phyloP scores from a whole-genome alignment of 2,888 invertebrate genomes.

The Cantharis rufa region DNA sequence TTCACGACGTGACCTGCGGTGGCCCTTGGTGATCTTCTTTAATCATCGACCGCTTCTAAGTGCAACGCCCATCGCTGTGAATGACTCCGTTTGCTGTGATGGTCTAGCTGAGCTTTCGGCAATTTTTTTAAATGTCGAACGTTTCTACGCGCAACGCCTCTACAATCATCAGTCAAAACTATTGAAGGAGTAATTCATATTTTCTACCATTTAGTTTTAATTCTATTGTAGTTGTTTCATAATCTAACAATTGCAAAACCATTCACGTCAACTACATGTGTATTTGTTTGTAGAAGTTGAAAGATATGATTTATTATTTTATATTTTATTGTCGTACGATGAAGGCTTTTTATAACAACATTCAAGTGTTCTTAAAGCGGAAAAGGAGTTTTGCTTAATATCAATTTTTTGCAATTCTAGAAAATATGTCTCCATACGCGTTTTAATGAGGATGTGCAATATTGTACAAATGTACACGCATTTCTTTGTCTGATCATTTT shows the following conservation, averaged over 20 bases:
- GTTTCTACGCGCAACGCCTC: background rate
- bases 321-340: background rate
- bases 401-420: background rate
- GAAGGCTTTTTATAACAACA: background rate
- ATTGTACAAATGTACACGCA: background rate
- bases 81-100: background rate
- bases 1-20: background rate
- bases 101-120: background rate
- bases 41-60: background rate
- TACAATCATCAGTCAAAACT: background rate
- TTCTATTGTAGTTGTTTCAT: background rate
- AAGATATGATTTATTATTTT: background rate
- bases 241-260: background rate
- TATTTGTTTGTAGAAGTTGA: background rate
- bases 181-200: background rate
- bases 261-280: background rate
- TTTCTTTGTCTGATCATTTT: background rate
- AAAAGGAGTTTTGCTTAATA: background rate
- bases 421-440: background rate
- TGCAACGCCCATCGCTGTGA: background rate
- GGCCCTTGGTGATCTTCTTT: background rate
- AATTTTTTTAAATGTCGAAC: background rate
- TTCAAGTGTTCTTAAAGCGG: background rate
- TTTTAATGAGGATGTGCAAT: background rate
- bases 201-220: background rate